Evolutionary conservation across 2,888 invertebrate species (phyloP).

Genomic region (Mesoligia furuncula): DNA sequence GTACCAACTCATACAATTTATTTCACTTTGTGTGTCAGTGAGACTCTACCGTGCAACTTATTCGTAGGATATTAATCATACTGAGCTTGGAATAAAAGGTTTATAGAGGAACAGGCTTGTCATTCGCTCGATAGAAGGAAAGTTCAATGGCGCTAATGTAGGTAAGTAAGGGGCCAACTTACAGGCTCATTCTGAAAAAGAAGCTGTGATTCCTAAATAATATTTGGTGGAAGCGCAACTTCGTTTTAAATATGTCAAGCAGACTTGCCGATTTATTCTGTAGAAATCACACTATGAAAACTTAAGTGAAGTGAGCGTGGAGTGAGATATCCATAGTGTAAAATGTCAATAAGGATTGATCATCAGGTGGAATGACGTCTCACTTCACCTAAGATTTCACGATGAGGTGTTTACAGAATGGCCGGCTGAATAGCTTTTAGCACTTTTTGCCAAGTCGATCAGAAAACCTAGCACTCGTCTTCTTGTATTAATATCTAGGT

Average conservation of each 20-base stretch:
- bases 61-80: slow-evolving; percentile 49
- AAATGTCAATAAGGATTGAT: too few species aligned
- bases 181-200: background rate
- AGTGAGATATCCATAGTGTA: too few species aligned
- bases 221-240: background rate
- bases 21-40: slow-evolving; percentile 80
- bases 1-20: slow-evolving; percentile 78
- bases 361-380: too few species aligned
- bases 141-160: background rate
- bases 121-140: slow-evolving; percentile 21
- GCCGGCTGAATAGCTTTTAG: background rate
- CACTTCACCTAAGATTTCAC: too few species aligned
- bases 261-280: background rate
- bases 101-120: slow-evolving; percentile 20
- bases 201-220: background rate
- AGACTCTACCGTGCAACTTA: slow-evolving; percentile 44
- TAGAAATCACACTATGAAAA: background rate
- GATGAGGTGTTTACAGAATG: too few species aligned
- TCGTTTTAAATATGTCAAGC: background rate
- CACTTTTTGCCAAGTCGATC: background rate
- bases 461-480: background rate
- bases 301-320: background rate
- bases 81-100: slow-evolving; percentile 43
- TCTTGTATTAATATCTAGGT: background rate
- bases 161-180: background rate